A percentile compares a stretch with the other conserved stretches of the same genome.
These are phyloP conservation scores for Aphodius sticticus DNA, from an alignment of 2,888 invertebrate genomes.

Conservation along the genomic window DNA sequence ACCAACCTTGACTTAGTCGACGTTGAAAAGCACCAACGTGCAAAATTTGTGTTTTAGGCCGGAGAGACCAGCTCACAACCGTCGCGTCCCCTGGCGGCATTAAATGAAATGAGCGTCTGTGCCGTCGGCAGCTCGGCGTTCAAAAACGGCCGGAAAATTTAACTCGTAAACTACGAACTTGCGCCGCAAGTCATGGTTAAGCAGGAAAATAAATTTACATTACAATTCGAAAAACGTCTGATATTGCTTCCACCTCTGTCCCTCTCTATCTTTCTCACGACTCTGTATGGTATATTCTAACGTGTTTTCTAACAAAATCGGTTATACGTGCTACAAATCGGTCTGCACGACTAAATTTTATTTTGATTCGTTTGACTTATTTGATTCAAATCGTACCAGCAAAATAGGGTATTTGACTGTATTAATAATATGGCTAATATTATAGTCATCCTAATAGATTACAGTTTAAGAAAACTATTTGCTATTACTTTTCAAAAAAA, in stretches of 20 bases:
- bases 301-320: no score
- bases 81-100: not conserved
- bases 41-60: not conserved
- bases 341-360: no score
- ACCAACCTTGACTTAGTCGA: no score
- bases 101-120: not conserved
- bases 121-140: not conserved
- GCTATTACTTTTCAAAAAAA: no score
- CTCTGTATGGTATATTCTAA: no score
- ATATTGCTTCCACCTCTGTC: not conserved
- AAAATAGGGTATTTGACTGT: no score
- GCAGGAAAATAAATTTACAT: not conserved
- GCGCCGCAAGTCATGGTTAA: not conserved
- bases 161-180: constrained; percentile 4
- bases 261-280: not conserved
- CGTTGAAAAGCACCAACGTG: not conserved
- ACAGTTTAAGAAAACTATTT: no score
- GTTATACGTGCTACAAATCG: no score
- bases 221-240: not conserved
- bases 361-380: no score
- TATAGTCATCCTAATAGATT: no score
- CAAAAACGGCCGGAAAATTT: not conserved
- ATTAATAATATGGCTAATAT: no score
- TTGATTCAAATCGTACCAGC: no score
- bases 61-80: not conserved